Evolutionary conservation across 2,888 invertebrate genomes (phyloP).

Genomic region (Apoda limacodes): DNA sequence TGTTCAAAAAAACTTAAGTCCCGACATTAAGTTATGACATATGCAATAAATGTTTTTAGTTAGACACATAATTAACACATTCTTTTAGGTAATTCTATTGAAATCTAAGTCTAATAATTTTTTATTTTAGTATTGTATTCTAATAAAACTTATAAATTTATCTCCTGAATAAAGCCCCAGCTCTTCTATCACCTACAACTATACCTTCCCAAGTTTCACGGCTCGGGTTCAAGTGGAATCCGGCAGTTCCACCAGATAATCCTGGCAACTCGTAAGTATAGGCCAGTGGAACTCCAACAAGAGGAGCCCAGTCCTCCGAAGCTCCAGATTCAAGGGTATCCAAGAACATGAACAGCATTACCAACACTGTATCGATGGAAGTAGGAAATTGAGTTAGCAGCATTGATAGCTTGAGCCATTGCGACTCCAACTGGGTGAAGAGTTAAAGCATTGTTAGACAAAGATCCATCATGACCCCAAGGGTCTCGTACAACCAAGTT

Average conservation of each 20-base stretch:
- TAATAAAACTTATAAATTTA: no score
- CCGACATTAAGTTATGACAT: no score
- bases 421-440: slow-evolving; percentile 50
- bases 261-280: slow-evolving; percentile 76
- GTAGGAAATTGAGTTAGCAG: slow-evolving; percentile 28
- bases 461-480: slow-evolving; percentile 71
- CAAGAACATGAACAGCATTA: slow-evolving; percentile 55
- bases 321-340: slow-evolving; percentile 72
- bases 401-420: slow-evolving; percentile 48
- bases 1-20: no score
- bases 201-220: slow-evolving; percentile 72
- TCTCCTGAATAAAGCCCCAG: slow-evolving; percentile 26
- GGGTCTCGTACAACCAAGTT: slow-evolving; percentile 73
- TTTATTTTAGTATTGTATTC: no score
- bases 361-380: slow-evolving; percentile 65
- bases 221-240: slow-evolving; percentile 71
- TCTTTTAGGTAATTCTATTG: no score
- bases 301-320: slow-evolving; percentile 75
- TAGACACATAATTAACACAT: no score
- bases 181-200: slow-evolving; percentile 49
- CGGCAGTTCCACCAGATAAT: slow-evolving; percentile 41
- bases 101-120: no score
- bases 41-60: no score
- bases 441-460: slow-evolving; percentile 56
- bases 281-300: slow-evolving; percentile 63